Conservation (phyloP, 2,888 invertebrate species). For the Xestoiulus laeticollis region DNA sequence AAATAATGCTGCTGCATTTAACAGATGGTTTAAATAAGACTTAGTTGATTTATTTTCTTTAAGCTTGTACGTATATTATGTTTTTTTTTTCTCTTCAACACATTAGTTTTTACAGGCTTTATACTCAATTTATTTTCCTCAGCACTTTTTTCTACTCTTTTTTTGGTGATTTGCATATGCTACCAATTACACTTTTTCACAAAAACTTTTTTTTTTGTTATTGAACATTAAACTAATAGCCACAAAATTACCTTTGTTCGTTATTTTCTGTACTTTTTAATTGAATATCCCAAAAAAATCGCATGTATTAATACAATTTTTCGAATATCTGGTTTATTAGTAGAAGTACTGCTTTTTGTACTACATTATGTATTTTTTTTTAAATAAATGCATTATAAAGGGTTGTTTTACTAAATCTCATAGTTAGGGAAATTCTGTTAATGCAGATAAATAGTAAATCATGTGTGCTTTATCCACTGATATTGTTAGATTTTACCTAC, state of each 20-base stretch:
- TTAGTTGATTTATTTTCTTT: constrained; percentile 48
- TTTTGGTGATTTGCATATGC: background rate
- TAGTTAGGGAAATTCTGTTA: too few relatives aligned
- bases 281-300: too few relatives aligned
- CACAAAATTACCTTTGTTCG: background rate
- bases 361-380: too few relatives aligned
- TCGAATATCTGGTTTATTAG: too few relatives aligned
- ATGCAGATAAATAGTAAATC: too few relatives aligned
- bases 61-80: constrained; percentile 21
- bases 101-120: constrained; percentile 21
- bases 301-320: too few relatives aligned
- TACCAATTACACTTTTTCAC: background rate
- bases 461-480: too few relatives aligned
- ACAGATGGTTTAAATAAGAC: constrained; percentile 42
- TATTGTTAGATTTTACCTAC: too few relatives aligned
- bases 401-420: too few relatives aligned
- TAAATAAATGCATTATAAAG: too few relatives aligned
- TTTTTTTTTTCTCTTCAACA: constrained; percentile 30
- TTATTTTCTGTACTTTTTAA: too few relatives aligned
- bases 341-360: too few relatives aligned
- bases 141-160: background rate
- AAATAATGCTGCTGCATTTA: constrained; percentile 48
- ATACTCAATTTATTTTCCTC: constrained; percentile 44
- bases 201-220: background rate
- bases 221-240: background rate